phyloP scores from a whole-genome alignment of 2,888 invertebrate genomes.

The Aspidapion aeneum region DNA sequence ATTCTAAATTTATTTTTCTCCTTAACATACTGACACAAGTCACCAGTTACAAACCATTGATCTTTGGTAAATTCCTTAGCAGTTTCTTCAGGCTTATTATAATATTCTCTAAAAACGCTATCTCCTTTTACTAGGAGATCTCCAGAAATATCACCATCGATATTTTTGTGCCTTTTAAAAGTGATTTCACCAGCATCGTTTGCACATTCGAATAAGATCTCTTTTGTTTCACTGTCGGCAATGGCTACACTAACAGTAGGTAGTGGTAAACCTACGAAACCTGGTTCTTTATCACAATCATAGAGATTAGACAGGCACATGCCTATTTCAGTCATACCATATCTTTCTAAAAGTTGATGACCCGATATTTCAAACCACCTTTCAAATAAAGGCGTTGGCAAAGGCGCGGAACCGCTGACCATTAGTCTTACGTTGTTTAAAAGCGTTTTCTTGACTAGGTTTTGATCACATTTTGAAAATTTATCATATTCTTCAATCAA shows the following conservation, averaged over 20 bases:
- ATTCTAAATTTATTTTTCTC: constrained; percentile 64
- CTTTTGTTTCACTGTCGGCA: constrained; percentile 40
- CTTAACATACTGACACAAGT: constrained; percentile 62
- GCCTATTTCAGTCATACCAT: constrained; percentile 86
- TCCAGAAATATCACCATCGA: constrained; percentile 46
- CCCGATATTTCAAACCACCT: constrained; percentile 82
- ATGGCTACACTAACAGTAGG: constrained; percentile 64
- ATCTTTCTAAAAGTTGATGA: constrained; percentile 51
- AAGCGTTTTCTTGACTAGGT: constrained; percentile 56
- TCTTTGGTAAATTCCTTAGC: constrained; percentile 69
- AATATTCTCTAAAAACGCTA: constrained; percentile 71
- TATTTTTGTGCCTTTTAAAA: constrained; percentile 5
- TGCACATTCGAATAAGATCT: constrained; percentile 40
- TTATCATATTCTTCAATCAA: constrained; percentile 70
- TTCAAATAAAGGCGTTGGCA: constrained; percentile 67
- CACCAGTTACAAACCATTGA: constrained; percentile 89
- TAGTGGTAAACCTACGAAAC: constrained; percentile 74
- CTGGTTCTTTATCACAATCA: constrained; percentile 55
- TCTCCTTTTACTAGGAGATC: constrained; percentile 64
- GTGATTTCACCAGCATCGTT: constrained; percentile 28
- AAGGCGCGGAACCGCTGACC: constrained; percentile 74
- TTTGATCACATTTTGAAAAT: constrained; percentile 54
- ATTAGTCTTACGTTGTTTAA: constrained; percentile 48
- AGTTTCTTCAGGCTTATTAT: constrained; percentile 68
- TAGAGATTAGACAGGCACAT: constrained; percentile 82